phyloP scores from a whole-genome alignment of 2,888 invertebrate genomes.

The Eudasyphora cyanicolor region DNA sequence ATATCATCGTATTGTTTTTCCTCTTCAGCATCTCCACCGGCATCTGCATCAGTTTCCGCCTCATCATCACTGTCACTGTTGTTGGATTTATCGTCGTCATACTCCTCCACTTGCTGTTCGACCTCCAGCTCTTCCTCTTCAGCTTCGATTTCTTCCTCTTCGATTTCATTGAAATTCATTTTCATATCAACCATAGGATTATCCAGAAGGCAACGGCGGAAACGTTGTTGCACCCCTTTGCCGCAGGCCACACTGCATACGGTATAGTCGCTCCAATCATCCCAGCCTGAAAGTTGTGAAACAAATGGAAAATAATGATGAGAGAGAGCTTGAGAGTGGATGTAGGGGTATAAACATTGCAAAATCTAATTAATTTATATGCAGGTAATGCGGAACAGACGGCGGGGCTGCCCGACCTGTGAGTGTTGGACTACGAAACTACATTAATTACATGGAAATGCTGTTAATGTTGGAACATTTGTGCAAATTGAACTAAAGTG shows the following conservation, averaged over 20 bases:
- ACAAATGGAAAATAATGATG: neutral
- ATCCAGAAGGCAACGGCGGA: constrained; percentile 79
- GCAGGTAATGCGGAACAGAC: neutral
- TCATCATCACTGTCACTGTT: constrained; percentile 45
- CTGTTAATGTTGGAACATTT: constrained; percentile 13
- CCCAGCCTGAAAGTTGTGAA: constrained; percentile 75
- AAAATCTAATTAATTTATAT: constrained; percentile 39
- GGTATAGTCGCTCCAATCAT: constrained; percentile 80
- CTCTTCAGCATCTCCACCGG: constrained; percentile 11
- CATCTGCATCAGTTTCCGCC: constrained; percentile 28
- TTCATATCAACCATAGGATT: constrained; percentile 78
- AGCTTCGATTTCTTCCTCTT: constrained; percentile 67
- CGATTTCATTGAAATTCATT: constrained; percentile 75
- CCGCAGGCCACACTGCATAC: constrained; percentile 79
- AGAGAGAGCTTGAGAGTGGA: neutral
- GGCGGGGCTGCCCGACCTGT: neutral
- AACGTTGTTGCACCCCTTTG: constrained; percentile 80
- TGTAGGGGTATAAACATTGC: neutral
- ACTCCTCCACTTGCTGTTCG: constrained; percentile 23
- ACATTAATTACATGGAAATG: constrained; percentile 40
- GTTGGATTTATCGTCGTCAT: constrained; percentile 32
- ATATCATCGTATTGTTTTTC: constrained; percentile 40
- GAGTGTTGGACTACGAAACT: constrained; percentile 22
- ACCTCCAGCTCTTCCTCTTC: constrained; percentile 62
- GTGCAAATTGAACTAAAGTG: constrained; percentile 9